Evolutionary conservation across 2,888 invertebrate genomes (phyloP), one percentile per base, ranked within the genome.

Genomic region (Perizoma affinitatum): DNA sequence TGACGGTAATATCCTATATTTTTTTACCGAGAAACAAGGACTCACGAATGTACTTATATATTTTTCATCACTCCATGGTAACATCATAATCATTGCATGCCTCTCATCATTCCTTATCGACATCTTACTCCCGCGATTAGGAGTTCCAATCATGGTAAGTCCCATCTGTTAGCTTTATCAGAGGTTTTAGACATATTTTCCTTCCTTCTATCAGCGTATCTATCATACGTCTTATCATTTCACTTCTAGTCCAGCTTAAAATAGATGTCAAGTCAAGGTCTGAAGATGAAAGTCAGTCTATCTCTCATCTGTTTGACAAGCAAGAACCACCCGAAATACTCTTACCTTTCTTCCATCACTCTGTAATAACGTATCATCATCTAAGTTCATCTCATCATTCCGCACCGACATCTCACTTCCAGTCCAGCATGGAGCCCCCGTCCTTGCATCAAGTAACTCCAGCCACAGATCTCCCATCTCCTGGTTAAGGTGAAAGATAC

Each of bases 371-470:
- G 72, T 78, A 2, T 87, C 84, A 63, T 89, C 90, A 58, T 84
- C 86, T 0, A 81, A 81, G 52, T 80, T 67, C 0, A 60, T 64
- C 33, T 71, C 82, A 4, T 75, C 94, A 84, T 22, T 67, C 47
- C 73, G 67, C 11, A 70, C 61, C 5, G 92, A 93, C 54, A 87
- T 80, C 0, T 72, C 68, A 0, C 87, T 80, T 1, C 93, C 94
- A 0, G 92, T 92, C 95, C 95, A 95, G 42, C 90, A 90, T 6
- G 93, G 90, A 1, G 94, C 94, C 22, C 83, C 83, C 0, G 95
- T 95, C 7, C 89, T 84, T 4, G 86, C 88, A 73, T 96, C 95
- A 33, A 96, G 83, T 47, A 93, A 90, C 5, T 85, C 75, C 60
- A 95, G 64, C 83, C 95, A 94, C 0, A 87, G 65, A 4, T 83